Percentiles rank a stretch among this genome's conserved stretches.
Conservation (phyloP, 2,888 invertebrate species). For the Pheosia gnoma region DNA sequence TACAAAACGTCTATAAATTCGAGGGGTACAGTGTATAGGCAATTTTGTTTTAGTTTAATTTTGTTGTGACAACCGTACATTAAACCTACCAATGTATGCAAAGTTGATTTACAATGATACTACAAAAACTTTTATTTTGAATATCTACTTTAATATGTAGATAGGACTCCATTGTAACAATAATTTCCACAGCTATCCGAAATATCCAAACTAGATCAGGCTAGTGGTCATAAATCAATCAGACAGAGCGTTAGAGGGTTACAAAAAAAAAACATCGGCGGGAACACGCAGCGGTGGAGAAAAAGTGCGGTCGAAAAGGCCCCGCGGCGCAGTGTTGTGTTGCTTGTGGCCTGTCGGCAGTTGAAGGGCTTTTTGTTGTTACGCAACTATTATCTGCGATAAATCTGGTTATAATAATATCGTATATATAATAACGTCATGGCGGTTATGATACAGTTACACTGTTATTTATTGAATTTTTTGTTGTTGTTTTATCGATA, state of each 20-base stretch:
- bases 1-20: no score
- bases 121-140: no score
- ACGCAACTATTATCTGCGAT: conserved; percentile 25
- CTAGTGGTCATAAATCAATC: conserved; percentile 64
- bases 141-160: no score
- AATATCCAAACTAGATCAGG: conserved; percentile 63
- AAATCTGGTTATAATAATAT: conserved; percentile 13
- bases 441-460: no score
- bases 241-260: conserved; percentile 46
- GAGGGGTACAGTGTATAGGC: conserved; percentile 33
- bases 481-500: no score
- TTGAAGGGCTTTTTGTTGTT: conserved; percentile 33
- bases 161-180: conserved; percentile 12
- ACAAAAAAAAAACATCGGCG: conserved; percentile 51
- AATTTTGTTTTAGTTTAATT: conserved; percentile 27
- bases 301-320: conserved; percentile 52
- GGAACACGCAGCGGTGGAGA: conserved; percentile 33
- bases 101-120: no score
- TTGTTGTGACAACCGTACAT: conserved; percentile 10
- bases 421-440: no score
- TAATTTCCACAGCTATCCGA: conserved; percentile 34
- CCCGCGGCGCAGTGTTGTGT: conserved; percentile 24
- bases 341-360: conserved; percentile 25
- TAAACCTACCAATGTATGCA: no score
- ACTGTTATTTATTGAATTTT: no score